Evolutionary conservation across 64 coral and sea anemone genomes (phyloP), one percentile per base, ranked within the genome.

Genomic region (Montipora sp.): DNA sequence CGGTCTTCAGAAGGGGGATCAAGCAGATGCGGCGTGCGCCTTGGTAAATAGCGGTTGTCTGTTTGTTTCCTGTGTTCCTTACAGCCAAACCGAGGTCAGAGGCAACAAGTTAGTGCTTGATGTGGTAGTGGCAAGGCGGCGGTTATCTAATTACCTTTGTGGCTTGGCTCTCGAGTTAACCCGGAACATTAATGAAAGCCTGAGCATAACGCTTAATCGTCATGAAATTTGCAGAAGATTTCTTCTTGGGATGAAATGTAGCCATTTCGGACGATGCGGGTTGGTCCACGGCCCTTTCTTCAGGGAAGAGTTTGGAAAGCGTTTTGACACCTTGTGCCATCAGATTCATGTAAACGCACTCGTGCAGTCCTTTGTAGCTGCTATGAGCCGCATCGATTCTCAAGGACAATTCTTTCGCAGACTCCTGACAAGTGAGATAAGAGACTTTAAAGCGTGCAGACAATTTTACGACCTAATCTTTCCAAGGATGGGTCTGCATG

Each of bases 381-480:
- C 80, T 71, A 49, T 83, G 8, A 58, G 69, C 14, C 73, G 59
- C 63, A 72, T 79, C 51, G 93, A 80, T 59, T 47, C 79, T 45
- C 66, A 87, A 44, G 67, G 90, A 18, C 36, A 85, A 78, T 49
- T 91, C n/a, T 24, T 48, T 3, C 59, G 84, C 46, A 75, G 16
- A 60, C 75, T 95, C 44, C 63, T 90, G 24, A 71, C 82, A 47
- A 58, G 68, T 18, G 85, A 88, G 36, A 51, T 83, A 61, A 8
- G 8, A 14, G 78, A 89, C 27, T 95, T 92, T 51, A 36, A 22
- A 53, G 94, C 83, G 9, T 89, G 90, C 21, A 14, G 80, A 47
- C 68, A 59, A 12, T 50, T 95, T 14, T 95, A 92, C 75, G 75
- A 92, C 51, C 48, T 92, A 15, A 46, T 95, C 66, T 95, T 95